Evolutionary conservation across 2,888 invertebrate species (phyloP), one percentile per base, ranked within the genome.

Genomic region (Sclerodermus sp.): DNA sequence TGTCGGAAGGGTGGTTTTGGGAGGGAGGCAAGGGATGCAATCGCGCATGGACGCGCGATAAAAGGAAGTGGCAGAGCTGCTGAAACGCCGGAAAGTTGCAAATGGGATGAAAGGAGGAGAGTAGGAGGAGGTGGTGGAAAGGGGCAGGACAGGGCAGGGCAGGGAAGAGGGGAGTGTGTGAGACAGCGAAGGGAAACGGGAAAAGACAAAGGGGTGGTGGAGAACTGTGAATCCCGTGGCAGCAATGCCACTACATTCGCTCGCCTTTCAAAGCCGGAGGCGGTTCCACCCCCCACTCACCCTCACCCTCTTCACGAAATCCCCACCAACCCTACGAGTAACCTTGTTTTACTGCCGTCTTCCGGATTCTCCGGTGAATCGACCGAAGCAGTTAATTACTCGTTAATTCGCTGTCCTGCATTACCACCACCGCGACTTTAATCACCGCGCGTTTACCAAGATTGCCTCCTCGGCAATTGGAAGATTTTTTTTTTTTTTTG

Each of bases 281-380:
- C 66, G 66, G 64, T 58, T 58, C 61, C 62, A 57, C 23, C 23
- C 58, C 57, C 58, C 60, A 58, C 55, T 47, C 53, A 53, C 41
- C 54, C 31, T 39, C 34, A 39, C 49, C 40, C 32, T 15, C 23
- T 34, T 14, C 15, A 17, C 42, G 44, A 23, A 23, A 23, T 8
- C 23, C 8, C 23, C 8, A 41, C 55, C 59, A 57, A 57, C 55
- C 58, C 58, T 23, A 49, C 53, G 54, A 52, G 56, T 58, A 62
- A 66, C 60, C 65, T 64, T 68, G 66, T 70, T 70, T 71, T 68
- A 71, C 67, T 64, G 56, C 55, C 64, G 60, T 64, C 67, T 70
- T 70, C 70, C 70, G 71, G 68, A 66, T 67, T 64, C 51, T 55
- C 55, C 54, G 55, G 49, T 54, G 59, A 66, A 66, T 63, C 63